Conservation (phyloP, 2,888 invertebrate species). For the Cephus pygmeus region DNA sequence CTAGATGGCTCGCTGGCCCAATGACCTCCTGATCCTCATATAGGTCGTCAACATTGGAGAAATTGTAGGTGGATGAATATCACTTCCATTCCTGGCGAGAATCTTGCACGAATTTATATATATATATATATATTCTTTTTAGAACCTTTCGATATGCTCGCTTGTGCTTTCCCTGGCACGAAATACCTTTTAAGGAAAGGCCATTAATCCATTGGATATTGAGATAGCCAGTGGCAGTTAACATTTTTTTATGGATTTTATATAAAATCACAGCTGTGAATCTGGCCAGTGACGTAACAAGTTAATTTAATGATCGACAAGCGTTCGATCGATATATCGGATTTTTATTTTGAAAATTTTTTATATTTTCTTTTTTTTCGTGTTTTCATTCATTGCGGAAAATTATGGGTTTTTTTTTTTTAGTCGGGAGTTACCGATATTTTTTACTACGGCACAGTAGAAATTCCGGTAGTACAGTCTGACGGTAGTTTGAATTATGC, state of each 20-base stretch:
- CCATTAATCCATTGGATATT: not conserved
- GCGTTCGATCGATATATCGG: too few species aligned
- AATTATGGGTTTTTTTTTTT: not conserved
- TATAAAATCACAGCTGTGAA: not conserved
- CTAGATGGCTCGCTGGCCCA: constrained; percentile 26
- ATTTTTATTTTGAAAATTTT: too few species aligned
- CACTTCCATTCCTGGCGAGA: not conserved
- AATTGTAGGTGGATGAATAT: constrained; percentile 44
- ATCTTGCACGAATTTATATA: not conserved
- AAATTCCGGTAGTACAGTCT: not conserved
- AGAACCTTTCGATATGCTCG: not conserved
- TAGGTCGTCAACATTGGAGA: constrained; percentile 51
- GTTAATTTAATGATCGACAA: not conserved
- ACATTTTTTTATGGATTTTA: not conserved
- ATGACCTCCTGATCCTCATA: constrained; percentile 45
- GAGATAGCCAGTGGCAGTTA: not conserved
- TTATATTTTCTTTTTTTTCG: not conserved
- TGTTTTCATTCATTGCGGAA: not conserved
- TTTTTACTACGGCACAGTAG: not conserved
- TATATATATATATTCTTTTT: constrained; percentile 10
- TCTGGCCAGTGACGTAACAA: not conserved
- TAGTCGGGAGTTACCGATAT: not conserved
- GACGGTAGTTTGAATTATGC: constrained; percentile 37
- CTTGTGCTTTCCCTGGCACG: not conserved
- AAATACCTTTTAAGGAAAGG: not conserved